Percentiles rank a stretch among this genome's conserved stretches.
Conservation (phyloP, 2,888 invertebrate species). For the Taphrorychus bicolor region DNA sequence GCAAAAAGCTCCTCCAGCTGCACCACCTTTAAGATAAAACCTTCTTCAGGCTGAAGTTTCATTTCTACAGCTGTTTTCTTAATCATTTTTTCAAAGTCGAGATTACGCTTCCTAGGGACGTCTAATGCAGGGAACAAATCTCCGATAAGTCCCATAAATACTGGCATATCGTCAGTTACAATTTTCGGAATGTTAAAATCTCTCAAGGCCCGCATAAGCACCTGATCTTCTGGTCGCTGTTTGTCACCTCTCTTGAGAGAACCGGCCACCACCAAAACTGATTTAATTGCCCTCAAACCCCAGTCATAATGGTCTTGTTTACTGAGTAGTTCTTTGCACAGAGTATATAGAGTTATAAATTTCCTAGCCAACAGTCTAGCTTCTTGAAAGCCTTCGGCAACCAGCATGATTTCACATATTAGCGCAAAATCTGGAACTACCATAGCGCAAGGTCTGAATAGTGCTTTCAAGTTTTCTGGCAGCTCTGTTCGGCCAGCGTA, state of each 20-base stretch:
- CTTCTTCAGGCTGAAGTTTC: constrained; percentile 89
- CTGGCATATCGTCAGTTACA: constrained; percentile 87
- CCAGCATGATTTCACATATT: constrained; percentile 97
- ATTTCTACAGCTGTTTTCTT: constrained; percentile 80
- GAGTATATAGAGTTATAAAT: constrained; percentile 90
- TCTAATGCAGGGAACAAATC: constrained; percentile 92
- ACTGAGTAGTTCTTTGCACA: constrained; percentile 89
- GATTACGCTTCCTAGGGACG: constrained; percentile 86
- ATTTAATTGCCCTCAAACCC: constrained; percentile 95
- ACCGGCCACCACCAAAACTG: constrained; percentile 93
- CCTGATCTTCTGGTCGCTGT: constrained; percentile 87
- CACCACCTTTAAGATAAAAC: constrained; percentile 86
- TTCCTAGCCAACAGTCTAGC: constrained; percentile 89
- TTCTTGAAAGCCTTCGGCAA: constrained; percentile 90
- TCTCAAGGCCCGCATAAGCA: constrained; percentile 89
- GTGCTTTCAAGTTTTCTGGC: constrained; percentile 80
- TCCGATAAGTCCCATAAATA: constrained; percentile 94
- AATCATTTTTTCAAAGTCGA: constrained; percentile 83
- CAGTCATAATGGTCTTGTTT: constrained; percentile 98
- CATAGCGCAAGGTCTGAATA: constrained; percentile 93
- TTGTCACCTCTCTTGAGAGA: constrained; percentile 83
- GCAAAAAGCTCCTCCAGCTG: constrained; percentile 92
- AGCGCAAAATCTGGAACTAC: constrained; percentile 96
- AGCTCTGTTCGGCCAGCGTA: constrained; percentile 92
- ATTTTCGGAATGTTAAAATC: constrained; percentile 97